Evolutionary conservation across 2,888 invertebrate species (phyloP).

Genomic region (Leptothorax acervorum): DNA sequence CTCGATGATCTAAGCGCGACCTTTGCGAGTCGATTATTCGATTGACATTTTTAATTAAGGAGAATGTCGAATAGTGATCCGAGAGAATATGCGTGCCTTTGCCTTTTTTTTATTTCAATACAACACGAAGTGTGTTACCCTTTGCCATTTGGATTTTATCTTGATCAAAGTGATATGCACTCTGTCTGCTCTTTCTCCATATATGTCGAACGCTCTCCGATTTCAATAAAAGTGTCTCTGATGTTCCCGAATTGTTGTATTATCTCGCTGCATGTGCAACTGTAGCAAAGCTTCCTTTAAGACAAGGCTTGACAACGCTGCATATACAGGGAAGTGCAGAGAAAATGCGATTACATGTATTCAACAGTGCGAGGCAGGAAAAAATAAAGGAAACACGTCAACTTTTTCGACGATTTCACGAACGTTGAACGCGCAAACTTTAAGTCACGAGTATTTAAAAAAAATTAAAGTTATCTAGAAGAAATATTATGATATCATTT

Average conservation of each 20-base stretch:
- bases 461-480: background rate
- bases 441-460: background rate
- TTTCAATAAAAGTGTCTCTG: slow-evolving; percentile 35
- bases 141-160: slow-evolving; percentile 21
- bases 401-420: background rate
- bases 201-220: slow-evolving; percentile 22
- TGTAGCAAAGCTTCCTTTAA: slow-evolving; percentile 21
- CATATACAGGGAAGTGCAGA: background rate
- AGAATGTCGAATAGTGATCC: background rate
- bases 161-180: slow-evolving; percentile 21
- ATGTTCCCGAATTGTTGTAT: slow-evolving; percentile 12
- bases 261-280: slow-evolving; percentile 6
- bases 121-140: background rate
- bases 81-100: background rate
- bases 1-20: background rate
- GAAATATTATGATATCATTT: background rate
- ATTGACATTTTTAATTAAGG: slow-evolving; percentile 7
- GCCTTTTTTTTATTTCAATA: background rate
- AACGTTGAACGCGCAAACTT: background rate
- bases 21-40: background rate
- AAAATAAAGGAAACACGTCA: background rate
- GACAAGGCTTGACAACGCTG: slow-evolving; percentile 3
- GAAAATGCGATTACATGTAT: background rate
- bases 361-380: background rate
- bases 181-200: background rate